Evolutionary conservation across 2,888 invertebrate genomes (phyloP).

Genomic region (Chromoteleia sp.): DNA sequence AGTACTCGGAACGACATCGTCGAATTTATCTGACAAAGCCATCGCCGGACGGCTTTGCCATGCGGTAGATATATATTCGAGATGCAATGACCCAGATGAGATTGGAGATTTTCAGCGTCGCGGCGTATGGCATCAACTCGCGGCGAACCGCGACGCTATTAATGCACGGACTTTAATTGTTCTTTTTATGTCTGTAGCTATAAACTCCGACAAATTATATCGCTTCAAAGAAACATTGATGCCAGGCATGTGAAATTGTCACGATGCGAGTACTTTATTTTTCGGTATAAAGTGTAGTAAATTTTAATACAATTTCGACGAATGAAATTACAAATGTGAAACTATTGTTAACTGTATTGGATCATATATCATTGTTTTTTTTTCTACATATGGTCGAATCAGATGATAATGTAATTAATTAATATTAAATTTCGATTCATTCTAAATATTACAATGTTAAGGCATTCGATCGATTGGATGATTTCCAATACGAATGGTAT

Average conservation of each 20-base stretch:
- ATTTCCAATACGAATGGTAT: not conserved
- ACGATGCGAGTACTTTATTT: not conserved
- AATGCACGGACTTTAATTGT: conserved; percentile 47
- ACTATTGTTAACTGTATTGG: too few relatives aligned
- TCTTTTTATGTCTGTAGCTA: conserved; percentile 40
- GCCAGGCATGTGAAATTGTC: conserved; percentile 25
- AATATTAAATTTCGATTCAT: too few relatives aligned
- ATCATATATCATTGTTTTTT: too few relatives aligned
- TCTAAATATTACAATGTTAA: not conserved
- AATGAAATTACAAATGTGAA: conserved; percentile 10
- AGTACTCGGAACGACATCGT: conserved; percentile 64
- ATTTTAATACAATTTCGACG: conserved; percentile 18
- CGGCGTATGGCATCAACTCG: conserved; percentile 39
- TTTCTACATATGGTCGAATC: not conserved
- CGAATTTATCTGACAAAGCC: conserved; percentile 69
- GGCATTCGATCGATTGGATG: not conserved
- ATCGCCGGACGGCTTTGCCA: conserved; percentile 60
- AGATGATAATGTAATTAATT: conserved; percentile 21
- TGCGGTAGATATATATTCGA: conserved; percentile 61
- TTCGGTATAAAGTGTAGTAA: conserved; percentile 13
- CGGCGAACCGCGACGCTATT: conserved; percentile 32
- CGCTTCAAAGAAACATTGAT: conserved; percentile 32
- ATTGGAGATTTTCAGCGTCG: conserved; percentile 62
- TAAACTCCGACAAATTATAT: conserved; percentile 34
- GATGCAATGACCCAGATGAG: conserved; percentile 66